Evolutionary conservation across 2,113 vertebrate genomes (phyloP).

Genomic region (Epinephelus moara): DNA sequence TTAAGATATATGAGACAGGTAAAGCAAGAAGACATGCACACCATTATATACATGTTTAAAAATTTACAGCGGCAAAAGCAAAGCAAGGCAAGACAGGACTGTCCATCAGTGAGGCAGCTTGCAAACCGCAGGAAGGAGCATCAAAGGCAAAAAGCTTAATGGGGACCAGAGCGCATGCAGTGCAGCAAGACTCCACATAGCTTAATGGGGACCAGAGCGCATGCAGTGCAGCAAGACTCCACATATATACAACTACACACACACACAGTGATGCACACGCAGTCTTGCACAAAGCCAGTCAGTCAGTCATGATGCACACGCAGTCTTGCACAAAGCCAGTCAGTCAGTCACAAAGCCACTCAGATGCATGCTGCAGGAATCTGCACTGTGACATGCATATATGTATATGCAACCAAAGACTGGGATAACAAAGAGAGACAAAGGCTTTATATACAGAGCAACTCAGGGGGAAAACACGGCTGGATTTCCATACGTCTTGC

Average conservation of each 20-base stretch:
- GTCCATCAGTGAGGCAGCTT: conserved; percentile 58
- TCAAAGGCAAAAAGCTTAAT: conserved; percentile 66
- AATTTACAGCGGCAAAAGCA: conserved; percentile 33
- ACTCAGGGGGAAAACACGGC: conserved; percentile 20
- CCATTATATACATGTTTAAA: conserved; percentile 3
- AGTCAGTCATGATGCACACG: conserved; percentile 25
- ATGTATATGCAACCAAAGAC: conserved; percentile 56
- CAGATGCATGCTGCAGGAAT: conserved; percentile 37
- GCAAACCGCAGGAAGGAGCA: conserved; percentile 61
- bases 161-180: conserved; percentile 49
- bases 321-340: conserved; percentile 31
- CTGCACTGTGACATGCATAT: conserved; percentile 47
- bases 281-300: conserved; percentile 32
- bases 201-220: conserved; percentile 50
- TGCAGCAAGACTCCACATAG: conserved; percentile 20
- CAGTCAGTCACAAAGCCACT: conserved; percentile 35
- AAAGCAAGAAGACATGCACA: neutral
- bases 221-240: conserved; percentile 42
- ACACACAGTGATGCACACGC: conserved; percentile 3
- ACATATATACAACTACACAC: conserved; percentile 15
- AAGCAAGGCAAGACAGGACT: conserved; percentile 29
- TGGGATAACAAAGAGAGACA: conserved; percentile 45
- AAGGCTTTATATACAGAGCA: conserved; percentile 15
- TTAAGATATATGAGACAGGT: neutral
- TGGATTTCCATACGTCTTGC: conserved; percentile 8